phyloP scores from a whole-genome alignment of 2,113 vertebrate species.

The Bubo blakistoni region DNA sequence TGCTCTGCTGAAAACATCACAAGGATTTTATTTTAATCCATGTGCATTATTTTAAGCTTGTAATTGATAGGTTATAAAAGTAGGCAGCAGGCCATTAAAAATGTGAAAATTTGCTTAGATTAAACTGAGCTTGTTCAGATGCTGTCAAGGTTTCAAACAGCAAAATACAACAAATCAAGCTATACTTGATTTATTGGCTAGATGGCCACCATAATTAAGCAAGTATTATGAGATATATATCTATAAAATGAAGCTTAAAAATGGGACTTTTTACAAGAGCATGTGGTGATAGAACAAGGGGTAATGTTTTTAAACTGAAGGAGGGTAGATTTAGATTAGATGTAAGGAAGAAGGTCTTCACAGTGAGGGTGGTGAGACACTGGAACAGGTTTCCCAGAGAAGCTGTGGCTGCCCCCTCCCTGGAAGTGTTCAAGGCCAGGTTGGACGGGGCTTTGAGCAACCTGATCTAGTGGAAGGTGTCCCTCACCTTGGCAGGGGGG shows the following conservation, averaged over 20 bases:
- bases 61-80: not conserved
- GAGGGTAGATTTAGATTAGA: too few species aligned
- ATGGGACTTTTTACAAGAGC: too few species aligned
- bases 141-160: not conserved
- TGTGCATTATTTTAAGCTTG: not conserved
- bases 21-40: not conserved
- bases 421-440: too few species aligned
- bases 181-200: not conserved
- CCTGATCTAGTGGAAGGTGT: too few species aligned
- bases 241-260: not conserved
- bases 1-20: not conserved
- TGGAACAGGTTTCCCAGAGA: too few species aligned
- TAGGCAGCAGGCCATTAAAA: not conserved
- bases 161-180: not conserved
- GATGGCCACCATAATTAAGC: not conserved
- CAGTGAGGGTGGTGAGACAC: too few species aligned
- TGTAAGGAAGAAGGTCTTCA: too few species aligned
- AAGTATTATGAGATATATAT: not conserved
- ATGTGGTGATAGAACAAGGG: too few species aligned
- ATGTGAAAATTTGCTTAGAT: not conserved
- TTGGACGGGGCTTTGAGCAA: too few species aligned
- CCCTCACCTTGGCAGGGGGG: too few species aligned
- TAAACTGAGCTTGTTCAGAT: not conserved
- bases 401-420: too few species aligned
- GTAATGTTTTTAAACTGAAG: too few species aligned